Base-by-base conservation (phyloP, 2,888 invertebrate genomes). In the Neelides folsomi region DNA sequence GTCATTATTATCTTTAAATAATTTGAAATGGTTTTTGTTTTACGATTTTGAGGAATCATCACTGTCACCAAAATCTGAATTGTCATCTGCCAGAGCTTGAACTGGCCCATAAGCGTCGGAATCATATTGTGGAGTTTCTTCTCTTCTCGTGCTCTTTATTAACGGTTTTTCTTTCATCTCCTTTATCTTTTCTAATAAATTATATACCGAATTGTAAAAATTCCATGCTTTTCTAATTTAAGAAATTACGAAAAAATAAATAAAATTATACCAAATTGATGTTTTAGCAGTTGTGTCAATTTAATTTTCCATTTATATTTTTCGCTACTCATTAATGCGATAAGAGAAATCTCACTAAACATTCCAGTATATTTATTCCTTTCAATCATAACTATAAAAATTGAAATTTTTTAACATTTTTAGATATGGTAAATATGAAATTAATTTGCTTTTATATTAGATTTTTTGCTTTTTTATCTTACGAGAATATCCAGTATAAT, bases 261-360 rank as follows among this genome's bases (percentile, higher is more conserved):
- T 9, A 13, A 39, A 36, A 15, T 12, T 16, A 10, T 15, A 7
- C 13, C 27, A 27, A 27, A 18, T 9, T 15, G 34, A 8, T 7
- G 13, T 18, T 43, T 13, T 2, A 10, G 13, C 18, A 56, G 43
- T 49, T 63, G 63, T 3, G 49, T 48, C 9, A 63, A 51, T 37
- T 52, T 52, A 13, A 63, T 53, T 19, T 57, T 50, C 56, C 60
- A 63, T 1, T 53, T 53, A 43, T 63, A 61, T 12, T 43, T 39
- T 9, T 51, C 53, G 45, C 63, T 63, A 9, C 60, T 58, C 58
- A 63, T 57, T 1, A 63, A 46, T 1, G 58, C 59, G 1, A 59
- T 15, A 9, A 63, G 38, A 2, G 56, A 27, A 27, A 27, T 27
- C 27, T 27, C 27, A 7, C 7, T 27, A 27, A 27, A 27, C 27